Percentiles rank a stretch among this genome's conserved stretches.
These are phyloP conservation scores for Phortica magna DNA, from an alignment of 2,888 invertebrate genomes.

Conservation along the genomic window DNA sequence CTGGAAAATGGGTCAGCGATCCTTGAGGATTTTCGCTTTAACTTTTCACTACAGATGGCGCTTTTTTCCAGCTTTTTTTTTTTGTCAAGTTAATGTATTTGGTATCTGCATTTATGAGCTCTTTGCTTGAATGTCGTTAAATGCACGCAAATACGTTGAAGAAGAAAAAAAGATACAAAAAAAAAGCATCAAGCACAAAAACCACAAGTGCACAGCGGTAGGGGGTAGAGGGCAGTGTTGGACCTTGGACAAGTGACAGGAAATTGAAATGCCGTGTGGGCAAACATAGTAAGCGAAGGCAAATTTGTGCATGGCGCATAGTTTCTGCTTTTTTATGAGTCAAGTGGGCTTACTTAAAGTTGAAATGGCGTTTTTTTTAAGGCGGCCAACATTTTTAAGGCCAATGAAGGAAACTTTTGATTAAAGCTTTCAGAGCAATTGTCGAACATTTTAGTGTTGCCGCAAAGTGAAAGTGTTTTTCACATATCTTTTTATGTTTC, in stretches of 20 bases:
- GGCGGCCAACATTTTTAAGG: not conserved
- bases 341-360: not conserved
- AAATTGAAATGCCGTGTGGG: not conserved
- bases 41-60: no score
- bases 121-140: not conserved
- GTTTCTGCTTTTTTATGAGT: not conserved
- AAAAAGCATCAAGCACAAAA: not conserved
- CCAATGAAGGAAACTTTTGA: no score
- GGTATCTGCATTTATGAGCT: not conserved
- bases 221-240: not conserved
- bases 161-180: not conserved
- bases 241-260: not conserved
- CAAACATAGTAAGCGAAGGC: not conserved
- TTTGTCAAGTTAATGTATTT: not conserved
- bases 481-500: no score
- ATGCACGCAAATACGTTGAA: not conserved
- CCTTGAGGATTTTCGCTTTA: not conserved
- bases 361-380: not conserved
- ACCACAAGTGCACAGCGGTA: not conserved
- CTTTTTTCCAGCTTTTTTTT: not conserved
- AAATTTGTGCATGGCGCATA: not conserved
- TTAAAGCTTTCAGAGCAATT: no score
- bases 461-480: no score
- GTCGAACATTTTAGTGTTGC: no score
- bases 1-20: slow-evolving; percentile 61